A percentile compares a stretch with the other conserved stretches of the same genome.
Conservation (phyloP, 2,888 invertebrate species). For the Rotaria socialis region DNA sequence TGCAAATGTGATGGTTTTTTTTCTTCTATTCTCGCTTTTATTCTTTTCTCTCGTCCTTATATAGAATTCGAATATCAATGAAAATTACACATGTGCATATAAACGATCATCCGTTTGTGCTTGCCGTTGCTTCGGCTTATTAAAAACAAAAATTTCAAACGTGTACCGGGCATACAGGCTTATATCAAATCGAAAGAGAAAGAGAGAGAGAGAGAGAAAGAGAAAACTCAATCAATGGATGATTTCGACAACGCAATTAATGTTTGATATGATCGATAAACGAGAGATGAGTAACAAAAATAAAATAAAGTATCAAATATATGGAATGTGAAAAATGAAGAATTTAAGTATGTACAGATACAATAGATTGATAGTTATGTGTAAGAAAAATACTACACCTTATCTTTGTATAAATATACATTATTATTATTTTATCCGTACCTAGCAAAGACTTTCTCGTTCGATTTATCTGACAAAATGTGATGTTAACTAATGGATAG, state of each 20-base stretch:
- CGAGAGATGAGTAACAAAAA: not conserved
- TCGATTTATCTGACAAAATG: not conserved
- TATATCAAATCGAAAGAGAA: not conserved
- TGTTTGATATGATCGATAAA: not conserved
- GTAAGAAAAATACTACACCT: not conserved
- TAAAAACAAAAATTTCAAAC: not conserved
- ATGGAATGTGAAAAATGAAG: not conserved
- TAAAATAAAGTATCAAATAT: not conserved
- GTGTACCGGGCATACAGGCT: not conserved
- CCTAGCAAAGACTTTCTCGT: not conserved
- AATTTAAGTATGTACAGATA: not conserved
- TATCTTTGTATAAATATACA: not conserved
- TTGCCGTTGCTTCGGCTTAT: not conserved
- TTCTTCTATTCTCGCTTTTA: not conserved
- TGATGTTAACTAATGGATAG: not conserved
- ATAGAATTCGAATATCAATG: slow-evolving; percentile 4
- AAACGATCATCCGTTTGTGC: not conserved
- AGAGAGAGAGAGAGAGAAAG: not conserved
- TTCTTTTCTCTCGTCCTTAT: not conserved
- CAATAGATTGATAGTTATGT: not conserved
- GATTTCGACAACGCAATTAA: not conserved
- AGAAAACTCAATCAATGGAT: not conserved
- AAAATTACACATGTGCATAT: not conserved
- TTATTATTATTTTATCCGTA: not conserved
- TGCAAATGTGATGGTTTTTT: not conserved